phyloP scores from a whole-genome alignment of 2,113 vertebrate genomes.

The Malurus cyaneus region DNA sequence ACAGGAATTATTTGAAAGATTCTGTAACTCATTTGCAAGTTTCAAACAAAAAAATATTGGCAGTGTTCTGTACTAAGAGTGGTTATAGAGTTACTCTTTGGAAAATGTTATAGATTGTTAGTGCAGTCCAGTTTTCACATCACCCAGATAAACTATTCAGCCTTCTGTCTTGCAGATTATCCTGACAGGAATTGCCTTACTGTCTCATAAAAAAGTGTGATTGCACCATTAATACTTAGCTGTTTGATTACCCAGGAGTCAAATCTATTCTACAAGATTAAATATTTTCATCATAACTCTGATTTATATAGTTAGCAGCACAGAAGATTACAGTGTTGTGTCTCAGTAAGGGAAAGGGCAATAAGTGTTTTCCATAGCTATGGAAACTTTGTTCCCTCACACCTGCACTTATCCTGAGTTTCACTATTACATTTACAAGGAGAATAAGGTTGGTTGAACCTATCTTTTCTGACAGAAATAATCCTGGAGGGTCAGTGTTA shows the following conservation, averaged over 20 bases:
- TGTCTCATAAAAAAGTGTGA: slow-evolving; percentile 50
- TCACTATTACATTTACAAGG: neutral
- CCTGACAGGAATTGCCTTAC: slow-evolving; percentile 19
- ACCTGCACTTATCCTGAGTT: neutral
- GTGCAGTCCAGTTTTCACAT: neutral
- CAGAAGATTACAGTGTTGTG: neutral
- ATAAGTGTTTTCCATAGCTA: neutral
- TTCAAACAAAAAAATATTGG: neutral
- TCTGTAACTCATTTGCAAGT: neutral
- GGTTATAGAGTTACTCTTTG: neutral
- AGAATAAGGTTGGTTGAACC: neutral
- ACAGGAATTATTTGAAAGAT: neutral
- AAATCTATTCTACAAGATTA: neutral
- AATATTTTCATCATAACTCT: slow-evolving; percentile 29
- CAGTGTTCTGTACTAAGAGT: neutral
- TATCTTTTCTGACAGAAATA: neutral
- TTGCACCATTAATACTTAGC: slow-evolving; percentile 23
- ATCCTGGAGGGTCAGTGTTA: neutral
- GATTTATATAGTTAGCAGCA: neutral
- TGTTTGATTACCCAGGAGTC: slow-evolving; percentile 26
- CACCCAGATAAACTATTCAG: neutral
- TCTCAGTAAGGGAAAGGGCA: neutral
- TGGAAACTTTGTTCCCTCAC: neutral
- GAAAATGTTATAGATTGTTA: neutral
- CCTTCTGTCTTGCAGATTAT: slow-evolving; percentile 36